Evolutionary conservation across 2,888 invertebrate genomes (phyloP), one percentile per base, ranked within the genome.

Genomic region (Leptopilina syphax): DNA sequence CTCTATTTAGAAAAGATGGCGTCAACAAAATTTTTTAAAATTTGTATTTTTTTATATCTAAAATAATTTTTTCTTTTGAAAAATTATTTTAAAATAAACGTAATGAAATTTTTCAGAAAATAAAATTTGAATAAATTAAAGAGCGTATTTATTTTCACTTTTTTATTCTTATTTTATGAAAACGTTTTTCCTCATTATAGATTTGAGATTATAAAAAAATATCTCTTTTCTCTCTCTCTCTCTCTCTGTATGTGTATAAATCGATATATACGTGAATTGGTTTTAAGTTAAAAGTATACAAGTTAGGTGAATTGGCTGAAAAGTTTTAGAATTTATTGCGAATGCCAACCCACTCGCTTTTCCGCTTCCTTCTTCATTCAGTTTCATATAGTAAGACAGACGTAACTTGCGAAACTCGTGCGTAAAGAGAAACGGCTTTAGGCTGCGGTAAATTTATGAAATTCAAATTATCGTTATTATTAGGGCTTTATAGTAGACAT

Each of bases 401-500:
- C 34, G 73, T 84, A 84, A 83, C 82, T 84, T 82, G 76, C 79
- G 18, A 77, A 84, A 82, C 81, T 85, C 83, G 83, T 82, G 83
- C 82, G 78, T 82, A 57, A 77, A 65, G 63, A 63, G 81, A 79
- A 77, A 79, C 76, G 68, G 78, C 81, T 81, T n/a, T 76, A 79
- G 81, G 80, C 80, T 65, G 82, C 78, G 65, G 78, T 54, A 81
- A 82, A 83, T 84, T 84, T 84, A 86, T 84, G 86, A 85, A 85
- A 85, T 84, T 84, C 82, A 83, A 84, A 87, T 87, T 83, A 87
- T 86, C 87, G 83, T 86, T 86, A 87, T 86, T 87, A 87, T 80
- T 70, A 66, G 78, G 84, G 85, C 83, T 87, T 87, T 86, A 87
- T 82, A 83, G 82, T 67, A 79, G 81, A 77, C 84, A 80, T 86